Evolutionary conservation across 1,140 invertebrate genomes (phyloP).

Genomic region (Tetragonula clypearis): DNA sequence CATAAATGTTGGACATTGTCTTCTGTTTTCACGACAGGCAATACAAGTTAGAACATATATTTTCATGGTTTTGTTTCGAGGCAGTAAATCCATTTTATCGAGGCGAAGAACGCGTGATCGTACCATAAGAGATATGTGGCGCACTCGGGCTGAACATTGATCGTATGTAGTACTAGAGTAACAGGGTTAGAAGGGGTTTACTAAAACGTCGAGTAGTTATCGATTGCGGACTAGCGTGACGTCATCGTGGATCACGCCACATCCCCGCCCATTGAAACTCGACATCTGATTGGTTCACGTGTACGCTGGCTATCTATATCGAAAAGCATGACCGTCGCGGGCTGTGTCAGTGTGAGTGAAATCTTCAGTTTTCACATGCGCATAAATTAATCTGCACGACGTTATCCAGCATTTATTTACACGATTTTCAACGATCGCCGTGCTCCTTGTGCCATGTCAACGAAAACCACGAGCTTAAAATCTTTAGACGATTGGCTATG

Average conservation of each 20-base stretch:
- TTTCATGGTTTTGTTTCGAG: neutral
- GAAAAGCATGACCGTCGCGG: slow-evolving; percentile 50
- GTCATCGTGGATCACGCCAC: slow-evolving; percentile 80
- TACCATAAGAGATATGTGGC: neutral
- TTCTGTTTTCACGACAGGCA: neutral
- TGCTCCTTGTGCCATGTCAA: neutral
- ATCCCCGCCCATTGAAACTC: slow-evolving; percentile 71
- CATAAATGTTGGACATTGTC: neutral
- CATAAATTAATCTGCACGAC: neutral
- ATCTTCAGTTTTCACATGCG: slow-evolving; percentile 33
- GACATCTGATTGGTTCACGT: slow-evolving; percentile 74
- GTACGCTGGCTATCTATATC: slow-evolving; percentile 57
- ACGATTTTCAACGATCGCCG: neutral
- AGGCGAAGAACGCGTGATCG: neutral
- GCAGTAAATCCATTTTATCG: neutral
- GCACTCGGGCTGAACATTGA: slow-evolving; percentile 31
- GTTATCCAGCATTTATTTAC: too few species aligned
- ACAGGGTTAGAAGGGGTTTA: slow-evolving; percentile 43
- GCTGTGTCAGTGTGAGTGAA: slow-evolving; percentile 34
- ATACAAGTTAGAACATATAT: neutral
- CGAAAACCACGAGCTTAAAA: neutral
- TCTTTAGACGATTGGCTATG: neutral
- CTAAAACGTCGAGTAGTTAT: slow-evolving; percentile 60
- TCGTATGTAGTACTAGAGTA: slow-evolving; percentile 31
- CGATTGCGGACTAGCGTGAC: slow-evolving; percentile 70